Conservation (phyloP, 1,140 invertebrate species). For the Drosophila ambigua region DNA sequence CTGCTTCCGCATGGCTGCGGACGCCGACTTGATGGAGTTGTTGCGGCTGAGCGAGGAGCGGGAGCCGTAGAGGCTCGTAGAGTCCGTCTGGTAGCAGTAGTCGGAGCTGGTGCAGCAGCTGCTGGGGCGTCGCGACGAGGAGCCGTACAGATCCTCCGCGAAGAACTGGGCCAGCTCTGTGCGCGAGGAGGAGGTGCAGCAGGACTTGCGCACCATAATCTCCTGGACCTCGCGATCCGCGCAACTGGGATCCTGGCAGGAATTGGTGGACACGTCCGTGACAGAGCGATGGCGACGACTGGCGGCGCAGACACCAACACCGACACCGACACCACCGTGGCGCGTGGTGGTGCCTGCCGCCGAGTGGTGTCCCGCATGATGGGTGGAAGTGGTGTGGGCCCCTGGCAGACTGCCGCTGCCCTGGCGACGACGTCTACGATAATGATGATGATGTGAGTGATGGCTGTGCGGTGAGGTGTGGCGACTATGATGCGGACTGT, state of each 20-base stretch:
- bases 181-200: conserved; percentile 66
- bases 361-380: conserved; percentile 19
- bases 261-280: conserved; percentile 71
- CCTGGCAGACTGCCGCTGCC: conserved; percentile 71
- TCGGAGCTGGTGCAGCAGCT: conserved; percentile 82
- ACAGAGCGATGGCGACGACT: conserved; percentile 77
- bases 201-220: conserved; percentile 68
- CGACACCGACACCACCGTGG: not conserved
- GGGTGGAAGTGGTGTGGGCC: conserved; percentile 46
- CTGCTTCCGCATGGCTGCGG: conserved; percentile 66
- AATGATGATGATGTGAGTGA: conserved; percentile 60
- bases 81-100: conserved; percentile 83
- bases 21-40: conserved; percentile 81
- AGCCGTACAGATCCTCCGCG: conserved; percentile 77
- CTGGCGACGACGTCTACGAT: conserved; percentile 60
- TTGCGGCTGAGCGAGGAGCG: conserved; percentile 78
- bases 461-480: conserved; percentile 66
- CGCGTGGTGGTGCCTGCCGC: conserved; percentile 28
- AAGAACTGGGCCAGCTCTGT: conserved; percentile 79
- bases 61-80: conserved; percentile 79
- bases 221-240: conserved; percentile 76
- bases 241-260: conserved; percentile 72
- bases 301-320: conserved; percentile 30
- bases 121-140: conserved; percentile 67
- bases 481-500: conserved; percentile 71